A percentile compares a stretch with the other conserved stretches of the same genome.
Evolutionary conservation across 1,140 invertebrate genomes (phyloP).

Genomic region (Penaeus vannamei): DNA sequence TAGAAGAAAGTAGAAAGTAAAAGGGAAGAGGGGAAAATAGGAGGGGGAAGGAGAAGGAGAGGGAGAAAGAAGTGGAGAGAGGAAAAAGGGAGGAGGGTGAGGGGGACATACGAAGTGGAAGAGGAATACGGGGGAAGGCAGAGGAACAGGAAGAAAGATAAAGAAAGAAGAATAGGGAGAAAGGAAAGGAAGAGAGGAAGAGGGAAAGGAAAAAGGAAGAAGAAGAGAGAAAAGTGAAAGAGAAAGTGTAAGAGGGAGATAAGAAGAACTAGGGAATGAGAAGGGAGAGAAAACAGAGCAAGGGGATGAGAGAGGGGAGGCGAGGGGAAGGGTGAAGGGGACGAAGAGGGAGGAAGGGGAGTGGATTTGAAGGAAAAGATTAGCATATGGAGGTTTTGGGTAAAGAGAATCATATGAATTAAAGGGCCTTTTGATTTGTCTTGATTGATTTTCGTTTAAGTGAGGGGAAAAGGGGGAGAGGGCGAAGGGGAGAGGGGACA

Average conservation of each 20-base stretch:
- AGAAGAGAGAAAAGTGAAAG: not conserved
- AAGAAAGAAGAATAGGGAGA: not conserved
- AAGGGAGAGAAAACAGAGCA: not conserved
- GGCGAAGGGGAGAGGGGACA: too few relatives aligned
- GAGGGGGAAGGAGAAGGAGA: too few relatives aligned
- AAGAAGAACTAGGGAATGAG: not conserved
- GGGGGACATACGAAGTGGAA: not conserved
- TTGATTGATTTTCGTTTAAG: constrained; percentile 26
- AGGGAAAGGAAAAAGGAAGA: not conserved
- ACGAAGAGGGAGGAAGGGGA: not conserved
- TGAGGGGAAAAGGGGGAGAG: not conserved
- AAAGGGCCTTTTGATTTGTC: constrained; percentile 24
- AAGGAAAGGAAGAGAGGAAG: not conserved
- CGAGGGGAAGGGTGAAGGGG: not conserved
- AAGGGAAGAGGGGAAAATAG: not conserved
- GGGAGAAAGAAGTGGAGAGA: too few relatives aligned
- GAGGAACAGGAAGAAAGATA: not conserved
- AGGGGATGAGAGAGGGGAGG: not conserved
- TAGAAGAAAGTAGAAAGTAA: not conserved
- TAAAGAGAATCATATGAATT: constrained; percentile 8
- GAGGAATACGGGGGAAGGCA: not conserved
- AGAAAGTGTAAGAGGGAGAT: not conserved
- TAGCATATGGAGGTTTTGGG: constrained; percentile 10
- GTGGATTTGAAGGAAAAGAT: not conserved
- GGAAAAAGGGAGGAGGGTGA: not conserved